Evolutionary conservation across 2,888 invertebrate genomes (phyloP).

Genomic region (Lithophane semibrunnea): DNA sequence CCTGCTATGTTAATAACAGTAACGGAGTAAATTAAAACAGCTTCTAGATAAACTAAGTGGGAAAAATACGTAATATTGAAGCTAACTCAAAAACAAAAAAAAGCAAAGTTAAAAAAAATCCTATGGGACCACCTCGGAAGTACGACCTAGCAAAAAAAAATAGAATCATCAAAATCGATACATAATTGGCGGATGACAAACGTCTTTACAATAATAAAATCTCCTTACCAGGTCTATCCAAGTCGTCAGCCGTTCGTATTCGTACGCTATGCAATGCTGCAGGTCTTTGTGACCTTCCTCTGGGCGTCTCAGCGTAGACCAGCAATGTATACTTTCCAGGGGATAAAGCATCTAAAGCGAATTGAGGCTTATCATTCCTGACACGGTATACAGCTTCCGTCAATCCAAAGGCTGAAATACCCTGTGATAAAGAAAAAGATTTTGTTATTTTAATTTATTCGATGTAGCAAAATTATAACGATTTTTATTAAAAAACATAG

Average conservation of each 20-base stretch:
- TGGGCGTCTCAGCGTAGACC: slow-evolving; percentile 95
- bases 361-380: slow-evolving; percentile 92
- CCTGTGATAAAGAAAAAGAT: slow-evolving; percentile 73
- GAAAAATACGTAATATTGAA: too few relatives aligned
- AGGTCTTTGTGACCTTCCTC: slow-evolving; percentile 93
- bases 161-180: too few relatives aligned
- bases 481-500: too few relatives aligned
- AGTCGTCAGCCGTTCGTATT: slow-evolving; percentile 79
- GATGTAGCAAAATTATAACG: neutral
- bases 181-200: neutral
- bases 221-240: slow-evolving; percentile 82
- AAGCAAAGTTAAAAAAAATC: too few relatives aligned
- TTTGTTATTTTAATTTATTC: neutral
- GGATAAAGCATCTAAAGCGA: slow-evolving; percentile 93
- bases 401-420: slow-evolving; percentile 87
- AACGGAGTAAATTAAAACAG: too few relatives aligned
- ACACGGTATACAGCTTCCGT: slow-evolving; percentile 91
- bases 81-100: too few relatives aligned
- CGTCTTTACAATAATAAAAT: neutral
- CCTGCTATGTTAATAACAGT: too few relatives aligned
- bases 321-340: slow-evolving; percentile 95
- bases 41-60: too few relatives aligned
- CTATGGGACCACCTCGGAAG: too few relatives aligned
- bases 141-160: too few relatives aligned
- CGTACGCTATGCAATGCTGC: slow-evolving; percentile 93